Percentiles rank a stretch among this genome's conserved stretches.
Evolutionary conservation across 2,888 invertebrate genomes (phyloP).

Genomic region (Parochlus steinenii): DNA sequence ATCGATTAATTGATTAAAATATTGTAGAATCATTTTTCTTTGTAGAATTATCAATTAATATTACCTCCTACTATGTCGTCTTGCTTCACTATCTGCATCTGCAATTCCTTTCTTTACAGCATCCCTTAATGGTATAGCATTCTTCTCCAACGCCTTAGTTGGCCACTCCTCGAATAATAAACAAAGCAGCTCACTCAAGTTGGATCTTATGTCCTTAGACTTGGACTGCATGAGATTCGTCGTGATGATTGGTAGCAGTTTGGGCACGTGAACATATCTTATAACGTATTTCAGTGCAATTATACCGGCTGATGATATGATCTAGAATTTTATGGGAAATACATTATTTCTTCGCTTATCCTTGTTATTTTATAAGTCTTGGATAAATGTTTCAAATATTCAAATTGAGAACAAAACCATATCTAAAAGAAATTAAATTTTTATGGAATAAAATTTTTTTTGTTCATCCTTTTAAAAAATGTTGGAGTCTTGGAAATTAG

Average conservation of each 20-base stretch:
- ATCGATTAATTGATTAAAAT: conserved; percentile 8
- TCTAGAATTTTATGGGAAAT: conserved; percentile 40
- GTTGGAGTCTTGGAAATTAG: no score
- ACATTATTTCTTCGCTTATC: conserved; percentile 1
- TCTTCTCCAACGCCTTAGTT: conserved; percentile 63
- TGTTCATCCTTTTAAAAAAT: no score
- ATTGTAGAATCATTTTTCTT: conserved; percentile 13
- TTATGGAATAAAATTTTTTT: no score
- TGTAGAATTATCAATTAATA: conserved; percentile 17
- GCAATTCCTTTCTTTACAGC: conserved; percentile 71
- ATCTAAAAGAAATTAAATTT: no score
- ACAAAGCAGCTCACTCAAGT: conserved; percentile 66
- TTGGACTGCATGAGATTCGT: conserved; percentile 63
- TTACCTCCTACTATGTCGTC: conserved; percentile 67
- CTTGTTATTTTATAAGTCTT: neutral
- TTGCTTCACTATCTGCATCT: conserved; percentile 85
- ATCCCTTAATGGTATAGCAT: conserved; percentile 60
- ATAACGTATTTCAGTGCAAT: conserved; percentile 81
- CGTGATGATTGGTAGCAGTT: conserved; percentile 64
- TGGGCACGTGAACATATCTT: conserved; percentile 60
- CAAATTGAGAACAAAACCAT: conserved; percentile 26
- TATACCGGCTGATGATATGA: conserved; percentile 77
- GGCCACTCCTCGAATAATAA: conserved; percentile 77
- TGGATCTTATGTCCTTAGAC: conserved; percentile 75
- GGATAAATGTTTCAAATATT: neutral